A percentile compares a stretch with the other conserved stretches of the same genome.
Evolutionary conservation across 64 coral and sea anemone genomes (phyloP).

Genomic region (Montipora capricornis): DNA sequence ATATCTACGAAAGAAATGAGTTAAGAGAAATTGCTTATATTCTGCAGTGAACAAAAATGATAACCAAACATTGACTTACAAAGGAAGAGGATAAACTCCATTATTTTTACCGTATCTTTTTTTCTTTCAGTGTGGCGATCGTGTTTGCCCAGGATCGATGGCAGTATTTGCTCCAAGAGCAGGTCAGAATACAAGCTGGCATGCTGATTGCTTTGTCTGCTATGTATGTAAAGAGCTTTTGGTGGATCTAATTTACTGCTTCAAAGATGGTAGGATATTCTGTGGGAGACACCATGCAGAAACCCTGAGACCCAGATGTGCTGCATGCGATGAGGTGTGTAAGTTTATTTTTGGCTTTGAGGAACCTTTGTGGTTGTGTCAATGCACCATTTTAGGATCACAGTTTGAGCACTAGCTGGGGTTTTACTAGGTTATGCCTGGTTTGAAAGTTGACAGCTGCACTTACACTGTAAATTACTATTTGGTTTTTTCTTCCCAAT

Average conservation of each 20-base stretch:
- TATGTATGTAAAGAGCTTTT: constrained; percentile 87
- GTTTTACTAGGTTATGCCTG: too few relatives aligned
- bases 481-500: too few relatives aligned
- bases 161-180: constrained; percentile 95
- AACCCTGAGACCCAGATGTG: constrained; percentile 90
- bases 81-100: too few relatives aligned
- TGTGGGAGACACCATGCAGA: constrained; percentile 99
- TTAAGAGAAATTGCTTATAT: too few relatives aligned
- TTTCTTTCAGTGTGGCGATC: constrained; percentile 76
- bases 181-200: constrained; percentile 91
- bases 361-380: neutral
- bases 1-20: too few relatives aligned
- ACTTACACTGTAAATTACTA: too few relatives aligned
- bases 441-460: neutral
- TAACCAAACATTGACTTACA: too few relatives aligned
- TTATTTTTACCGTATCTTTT: neutral
- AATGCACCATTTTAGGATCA: too few relatives aligned
- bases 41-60: too few relatives aligned
- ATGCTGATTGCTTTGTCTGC: constrained; percentile 91
- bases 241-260: constrained; percentile 97
- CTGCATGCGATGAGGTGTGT: constrained; percentile 97
- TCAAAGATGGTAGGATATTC: constrained; percentile 94
- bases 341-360: neutral
- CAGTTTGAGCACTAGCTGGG: too few relatives aligned
- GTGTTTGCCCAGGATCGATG: constrained; percentile 77